Base-by-base conservation (phyloP, 2,888 invertebrate species). In the Phragmatobia fuliginosa region DNA sequence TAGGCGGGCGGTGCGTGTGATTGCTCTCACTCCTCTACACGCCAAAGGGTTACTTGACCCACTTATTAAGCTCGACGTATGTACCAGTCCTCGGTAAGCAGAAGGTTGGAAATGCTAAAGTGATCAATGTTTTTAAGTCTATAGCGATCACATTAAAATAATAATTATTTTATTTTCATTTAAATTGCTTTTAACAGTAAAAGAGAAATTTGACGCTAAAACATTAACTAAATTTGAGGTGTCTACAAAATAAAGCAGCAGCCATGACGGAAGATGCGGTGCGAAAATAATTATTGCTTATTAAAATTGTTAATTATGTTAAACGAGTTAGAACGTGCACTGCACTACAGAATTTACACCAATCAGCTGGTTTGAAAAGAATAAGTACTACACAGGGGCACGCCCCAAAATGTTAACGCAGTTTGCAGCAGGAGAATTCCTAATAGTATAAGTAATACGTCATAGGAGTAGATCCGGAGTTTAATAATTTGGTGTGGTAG, bases 1-100 rank as follows among this genome's bases (percentile, higher is more conserved):
- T 95, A 95, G 94, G 90, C 93, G 92, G 92, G 91, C 91, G 92
- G 90, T 91, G 91, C 89, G 90, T 90, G 91, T 92, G 93, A 93
- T 93, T 93, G 92, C 92, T 92, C 92, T 92, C 90, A 90, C 91
- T 92, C 87, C 90, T 90, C 87, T 87, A 89, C 89, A 89, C 84
- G 85, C 88, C 87, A 92, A 93, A 94, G 94, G 94, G 92, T 94
- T 92, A 92, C 94, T 94, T 94, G 94, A 93, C 94, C 94, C 88
- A 94, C 90, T 94, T 94, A 93, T 90, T 90, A 90, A 87, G 84
- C 86, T 86, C 87, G 87, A 86, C 87, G 88, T 87, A 88, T 56
- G 36, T 65, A 25, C 83, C 86, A 86, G 84, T 87, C 83, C 90
- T 87, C 87, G 87, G 87, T 88, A 88, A 83, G 83, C 85, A 87